Percentiles rank a stretch among this genome's conserved stretches.
These are phyloP conservation scores for Drosophila persimilis DNA, from an alignment of 1,140 invertebrate species.

Conservation along the genomic window DNA sequence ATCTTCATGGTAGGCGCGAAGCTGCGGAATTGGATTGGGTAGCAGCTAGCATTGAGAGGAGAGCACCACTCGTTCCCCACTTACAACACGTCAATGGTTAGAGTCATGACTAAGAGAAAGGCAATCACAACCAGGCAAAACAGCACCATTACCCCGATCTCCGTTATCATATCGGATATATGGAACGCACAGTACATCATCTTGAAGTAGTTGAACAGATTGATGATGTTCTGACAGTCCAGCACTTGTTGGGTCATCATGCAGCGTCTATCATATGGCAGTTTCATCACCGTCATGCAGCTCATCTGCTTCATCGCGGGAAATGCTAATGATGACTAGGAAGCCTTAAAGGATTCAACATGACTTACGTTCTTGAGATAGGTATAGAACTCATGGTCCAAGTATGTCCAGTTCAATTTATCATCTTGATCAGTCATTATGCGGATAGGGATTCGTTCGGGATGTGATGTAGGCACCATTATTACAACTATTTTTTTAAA, in stretches of 20 bases:
- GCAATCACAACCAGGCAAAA: constrained; percentile 4
- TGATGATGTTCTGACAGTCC: constrained; percentile 8
- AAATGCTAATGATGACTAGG: too few relatives aligned
- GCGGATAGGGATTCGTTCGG: too few relatives aligned
- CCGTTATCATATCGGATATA: not conserved
- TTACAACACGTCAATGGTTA: not conserved
- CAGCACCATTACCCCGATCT: not conserved
- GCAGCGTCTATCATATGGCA: constrained; percentile 2
- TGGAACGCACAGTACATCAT: constrained; percentile 19
- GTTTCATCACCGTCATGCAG: too few relatives aligned
- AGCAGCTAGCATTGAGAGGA: too few relatives aligned
- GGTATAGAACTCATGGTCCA: too few relatives aligned
- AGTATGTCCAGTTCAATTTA: too few relatives aligned
- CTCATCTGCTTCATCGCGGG: too few relatives aligned
- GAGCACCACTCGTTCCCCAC: not conserved
- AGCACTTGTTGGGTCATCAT: not conserved
- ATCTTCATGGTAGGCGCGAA: constrained; percentile 44
- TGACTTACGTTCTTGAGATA: too few relatives aligned
- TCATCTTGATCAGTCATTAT: too few relatives aligned
- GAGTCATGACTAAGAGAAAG: not conserved
- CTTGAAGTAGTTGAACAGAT: constrained; percentile 21
- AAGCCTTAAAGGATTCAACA: too few relatives aligned
- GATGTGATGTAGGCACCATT: too few relatives aligned
- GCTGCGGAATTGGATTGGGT: constrained; percentile 6
- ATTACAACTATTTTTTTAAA: too few relatives aligned